Evolutionary conservation across 2,797 vertebrate genomes (phyloP).

Genomic region (Sebastes kiyomatsui): DNA sequence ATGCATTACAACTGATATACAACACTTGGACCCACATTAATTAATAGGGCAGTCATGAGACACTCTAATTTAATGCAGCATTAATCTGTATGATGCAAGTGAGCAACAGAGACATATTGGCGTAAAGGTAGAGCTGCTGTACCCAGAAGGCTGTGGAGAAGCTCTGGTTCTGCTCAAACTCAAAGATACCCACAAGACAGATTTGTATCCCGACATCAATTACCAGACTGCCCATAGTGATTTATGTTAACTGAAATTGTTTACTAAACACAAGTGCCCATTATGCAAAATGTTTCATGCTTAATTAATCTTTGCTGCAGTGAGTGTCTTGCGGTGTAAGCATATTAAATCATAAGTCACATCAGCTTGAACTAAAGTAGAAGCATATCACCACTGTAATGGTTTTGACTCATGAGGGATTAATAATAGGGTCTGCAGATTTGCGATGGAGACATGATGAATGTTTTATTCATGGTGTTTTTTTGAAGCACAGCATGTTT

Average conservation of each 20-base stretch:
- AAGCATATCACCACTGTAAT: background rate
- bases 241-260: constrained; percentile 58
- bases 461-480: constrained; percentile 41
- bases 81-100: constrained; percentile 3
- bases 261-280: constrained; percentile 55
- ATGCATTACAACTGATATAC: background rate
- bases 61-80: constrained; percentile 17
- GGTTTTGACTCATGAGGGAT: constrained; percentile 14
- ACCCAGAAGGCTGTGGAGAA: background rate
- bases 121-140: background rate
- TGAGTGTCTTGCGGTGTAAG: constrained; percentile 27
- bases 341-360: constrained; percentile 55
- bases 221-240: constrained; percentile 37
- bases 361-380: constrained; percentile 27
- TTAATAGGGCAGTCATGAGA: constrained; percentile 4
- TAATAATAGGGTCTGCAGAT: constrained; percentile 11
- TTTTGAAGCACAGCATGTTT: constrained; percentile 2
- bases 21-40: background rate
- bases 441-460: background rate
- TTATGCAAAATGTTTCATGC: constrained; percentile 59
- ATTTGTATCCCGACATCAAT: constrained; percentile 33
- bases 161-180: constrained; percentile 8
- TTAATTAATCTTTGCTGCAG: constrained; percentile 59
- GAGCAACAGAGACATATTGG: background rate
- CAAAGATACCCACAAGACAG: constrained; percentile 1